Evolutionary conservation across 2,113 vertebrate genomes (phyloP).

Genomic region (Amblyopsis rosae): DNA sequence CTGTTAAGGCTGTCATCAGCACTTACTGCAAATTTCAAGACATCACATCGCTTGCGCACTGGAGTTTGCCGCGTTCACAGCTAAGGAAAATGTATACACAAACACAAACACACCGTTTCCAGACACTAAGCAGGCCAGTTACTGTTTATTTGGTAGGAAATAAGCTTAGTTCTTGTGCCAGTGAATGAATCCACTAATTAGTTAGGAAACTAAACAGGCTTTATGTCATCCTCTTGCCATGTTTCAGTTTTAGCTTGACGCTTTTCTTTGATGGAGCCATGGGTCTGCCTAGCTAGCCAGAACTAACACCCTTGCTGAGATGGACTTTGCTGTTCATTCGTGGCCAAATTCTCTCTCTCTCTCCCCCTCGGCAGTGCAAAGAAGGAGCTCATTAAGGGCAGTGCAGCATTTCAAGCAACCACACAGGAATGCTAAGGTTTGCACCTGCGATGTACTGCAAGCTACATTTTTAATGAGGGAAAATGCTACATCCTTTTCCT

Average conservation of each 20-base stretch:
- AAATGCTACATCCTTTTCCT: slow-evolving; percentile 46
- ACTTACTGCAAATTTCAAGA: slow-evolving; percentile 37
- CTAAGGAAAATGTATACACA: neutral
- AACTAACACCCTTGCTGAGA: slow-evolving; percentile 24
- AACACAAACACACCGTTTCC: neutral
- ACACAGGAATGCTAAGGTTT: slow-evolving; percentile 42
- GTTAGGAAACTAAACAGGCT: neutral
- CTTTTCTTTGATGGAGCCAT: slow-evolving; percentile 36
- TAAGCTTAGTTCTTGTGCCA: neutral
- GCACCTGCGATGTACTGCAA: slow-evolving; percentile 62
- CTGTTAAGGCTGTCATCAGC: slow-evolving; percentile 29
- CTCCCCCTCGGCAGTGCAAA: slow-evolving; percentile 42
- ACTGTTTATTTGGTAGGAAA: slow-evolving; percentile 3
- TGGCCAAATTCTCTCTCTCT: slow-evolving; percentile 35
- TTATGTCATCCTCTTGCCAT: neutral
- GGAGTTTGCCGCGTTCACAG: neutral
- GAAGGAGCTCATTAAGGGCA: slow-evolving; percentile 65
- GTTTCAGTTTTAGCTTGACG: neutral
- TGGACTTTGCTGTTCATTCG: slow-evolving; percentile 61
- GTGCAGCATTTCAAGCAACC: slow-evolving; percentile 48
- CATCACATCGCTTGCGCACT: slow-evolving; percentile 1
- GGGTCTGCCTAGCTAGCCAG: slow-evolving; percentile 6
- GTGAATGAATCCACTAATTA: slow-evolving; percentile 26
- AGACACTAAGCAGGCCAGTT: slow-evolving; percentile 4
- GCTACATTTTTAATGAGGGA: slow-evolving; percentile 60